Conservation (phyloP, 1,140 invertebrate genomes). For the Harlomillsia oculata region DNA sequence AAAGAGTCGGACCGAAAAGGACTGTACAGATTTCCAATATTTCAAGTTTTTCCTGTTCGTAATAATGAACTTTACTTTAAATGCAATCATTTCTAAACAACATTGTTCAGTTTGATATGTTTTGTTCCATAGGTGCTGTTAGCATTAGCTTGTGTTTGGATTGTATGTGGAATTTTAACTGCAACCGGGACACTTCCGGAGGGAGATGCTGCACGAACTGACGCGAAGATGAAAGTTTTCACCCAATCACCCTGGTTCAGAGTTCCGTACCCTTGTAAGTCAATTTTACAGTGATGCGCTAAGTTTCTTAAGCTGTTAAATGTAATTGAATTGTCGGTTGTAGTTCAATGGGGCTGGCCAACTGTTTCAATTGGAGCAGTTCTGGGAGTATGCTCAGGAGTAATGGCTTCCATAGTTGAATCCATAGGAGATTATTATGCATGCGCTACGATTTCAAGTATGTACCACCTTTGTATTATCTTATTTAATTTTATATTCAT, state of each 20-base stretch:
- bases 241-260: conserved; percentile 67
- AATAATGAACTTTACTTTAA: neutral
- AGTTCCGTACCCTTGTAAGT: conserved; percentile 69
- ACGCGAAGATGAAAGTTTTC: conserved; percentile 62
- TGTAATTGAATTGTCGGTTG: conserved; percentile 7
- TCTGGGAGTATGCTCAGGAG: conserved; percentile 71
- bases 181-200: conserved; percentile 52
- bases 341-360: conserved; percentile 75
- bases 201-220: conserved; percentile 64
- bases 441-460: conserved; percentile 67
- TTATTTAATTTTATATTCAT: neutral
- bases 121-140: conserved; percentile 55
- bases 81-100: neutral
- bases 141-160: conserved; percentile 70
- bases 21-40: conserved; percentile 55
- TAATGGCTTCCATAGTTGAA: conserved; percentile 73
- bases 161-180: conserved; percentile 63
- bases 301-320: neutral
- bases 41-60: conserved; percentile 74
- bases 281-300: too few species aligned
- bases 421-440: conserved; percentile 83
- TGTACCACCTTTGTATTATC: conserved; percentile 26
- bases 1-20: conserved; percentile 47
- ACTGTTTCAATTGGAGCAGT: conserved; percentile 64
- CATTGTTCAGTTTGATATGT: neutral